Evolutionary conservation across 2,113 vertebrate species (phyloP), one percentile per base, ranked within the genome.

Genomic region (Parus major): DNA sequence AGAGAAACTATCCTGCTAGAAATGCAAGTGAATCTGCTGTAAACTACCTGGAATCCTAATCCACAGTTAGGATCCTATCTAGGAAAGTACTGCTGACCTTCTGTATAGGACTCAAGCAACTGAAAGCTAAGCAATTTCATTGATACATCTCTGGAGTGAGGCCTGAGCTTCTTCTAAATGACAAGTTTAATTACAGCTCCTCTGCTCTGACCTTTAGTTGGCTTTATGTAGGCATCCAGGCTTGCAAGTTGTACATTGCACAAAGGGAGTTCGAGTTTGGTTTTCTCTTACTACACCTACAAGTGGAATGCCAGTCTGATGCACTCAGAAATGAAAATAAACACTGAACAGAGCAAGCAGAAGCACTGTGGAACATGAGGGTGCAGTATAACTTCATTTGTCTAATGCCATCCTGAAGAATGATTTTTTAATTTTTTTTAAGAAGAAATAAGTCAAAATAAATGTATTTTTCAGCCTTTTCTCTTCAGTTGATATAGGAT

Each of bases 221-320:
- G 90, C 87, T 95, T 94, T 82, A 70, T 36, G 63, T 59, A 77
- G 79, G 90, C 95, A 96, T 93, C 75, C 88, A 70, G 53, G 47
- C 87, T 72, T 91, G 70, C 80, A 86, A 90, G 70, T 31, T 82
- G 70, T 65, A 29, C 82, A 77, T 85, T 95, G 84, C 91, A 46
- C 25, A 41, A 87, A 72, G 79, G 70, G 35, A 88, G 19, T 70
- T 90, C 0, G 1, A 69, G 63, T 76, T 85, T 77, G 75, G 55
- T 94, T 87, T 97, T 91, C 63, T 91, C 92, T 94, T 94, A 59
- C 94, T 95, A 94, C 90, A 92, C 90, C 90, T 94, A 90, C 87
- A 63, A 88, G 55, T 73, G 89, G 87, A 93, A 95, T 94, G 94
- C 93, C 92, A 88, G 33, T 64, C 50, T 55, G 59, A 77, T 92